A percentile compares a stretch with the other conserved stretches of the same genome.
Evolutionary conservation across 2,888 invertebrate genomes (phyloP).

Genomic region (Xestia ashworthii): DNA sequence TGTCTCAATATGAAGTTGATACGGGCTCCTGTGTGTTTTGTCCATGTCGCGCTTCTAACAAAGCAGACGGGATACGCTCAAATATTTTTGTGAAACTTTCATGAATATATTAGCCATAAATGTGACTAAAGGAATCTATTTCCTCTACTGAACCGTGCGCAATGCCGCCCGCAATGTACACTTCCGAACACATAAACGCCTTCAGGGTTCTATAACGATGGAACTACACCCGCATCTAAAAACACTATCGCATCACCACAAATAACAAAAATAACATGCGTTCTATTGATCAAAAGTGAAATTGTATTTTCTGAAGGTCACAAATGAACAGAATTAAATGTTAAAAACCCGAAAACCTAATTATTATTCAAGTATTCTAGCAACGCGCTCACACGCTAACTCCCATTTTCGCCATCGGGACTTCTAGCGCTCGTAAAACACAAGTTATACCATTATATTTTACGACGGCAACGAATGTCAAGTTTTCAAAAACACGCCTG

Average conservation of each 20-base stretch:
- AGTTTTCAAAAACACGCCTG: slow-evolving; percentile 82
- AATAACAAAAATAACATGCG: background rate
- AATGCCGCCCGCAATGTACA: slow-evolving; percentile 27
- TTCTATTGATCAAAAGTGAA: slow-evolving; percentile 12
- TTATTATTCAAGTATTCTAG: slow-evolving; percentile 55
- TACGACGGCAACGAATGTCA: slow-evolving; percentile 88
- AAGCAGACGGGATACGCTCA: slow-evolving; percentile 81
- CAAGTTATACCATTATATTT: slow-evolving; percentile 88
- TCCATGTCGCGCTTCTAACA: slow-evolving; percentile 80
- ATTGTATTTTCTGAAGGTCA: slow-evolving; percentile 28
- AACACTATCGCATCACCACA: background rate
- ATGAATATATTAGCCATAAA: slow-evolving; percentile 91
- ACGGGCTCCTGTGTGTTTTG: slow-evolving; percentile 75
- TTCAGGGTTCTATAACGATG: slow-evolving; percentile 21
- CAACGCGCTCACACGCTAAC: slow-evolving; percentile 69
- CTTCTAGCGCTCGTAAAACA: slow-evolving; percentile 85
- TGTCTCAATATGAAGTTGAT: slow-evolving; percentile 74
- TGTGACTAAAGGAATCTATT: slow-evolving; percentile 89
- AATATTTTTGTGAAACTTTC: slow-evolving; percentile 89
- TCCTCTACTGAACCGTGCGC: slow-evolving; percentile 77
- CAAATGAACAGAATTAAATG: slow-evolving; percentile 22
- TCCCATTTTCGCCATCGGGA: slow-evolving; percentile 77
- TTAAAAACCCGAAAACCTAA: slow-evolving; percentile 35
- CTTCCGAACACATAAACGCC: slow-evolving; percentile 42
- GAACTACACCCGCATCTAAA: slow-evolving; percentile 26